Evolutionary conservation across 2,888 invertebrate species (phyloP).

Genomic region (Eustalomyia histrio): DNA sequence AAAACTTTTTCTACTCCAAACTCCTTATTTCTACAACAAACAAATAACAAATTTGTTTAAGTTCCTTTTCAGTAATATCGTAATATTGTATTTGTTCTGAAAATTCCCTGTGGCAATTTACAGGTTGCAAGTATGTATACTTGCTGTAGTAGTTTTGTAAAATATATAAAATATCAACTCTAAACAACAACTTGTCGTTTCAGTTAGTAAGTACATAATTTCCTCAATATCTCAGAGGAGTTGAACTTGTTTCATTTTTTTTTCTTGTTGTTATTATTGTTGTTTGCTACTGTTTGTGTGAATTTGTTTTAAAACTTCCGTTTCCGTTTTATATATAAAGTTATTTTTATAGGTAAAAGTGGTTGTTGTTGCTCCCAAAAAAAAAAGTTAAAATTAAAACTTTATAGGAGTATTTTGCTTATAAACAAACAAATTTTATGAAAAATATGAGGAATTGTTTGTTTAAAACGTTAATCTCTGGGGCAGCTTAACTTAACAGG

Average conservation of each 20-base stretch:
- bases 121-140: conserved; percentile 25
- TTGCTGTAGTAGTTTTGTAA: background rate
- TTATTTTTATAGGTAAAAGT: conserved; percentile 29
- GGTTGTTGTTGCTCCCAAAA: conserved; percentile 9
- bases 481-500: conserved; percentile 6
- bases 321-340: conserved; percentile 54
- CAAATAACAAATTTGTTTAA: conserved; percentile 17
- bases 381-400: conserved; percentile 35
- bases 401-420: conserved; percentile 32
- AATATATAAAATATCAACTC: conserved; percentile 2
- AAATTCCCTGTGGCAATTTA: conserved; percentile 53
- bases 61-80: conserved; percentile 4
- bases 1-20: background rate
- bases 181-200: conserved; percentile 19
- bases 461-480: conserved; percentile 37
- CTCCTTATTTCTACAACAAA: background rate
- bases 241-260: conserved; percentile 49
- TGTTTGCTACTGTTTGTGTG: conserved; percentile 14
- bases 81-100: background rate
- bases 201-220: conserved; percentile 38
- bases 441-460: conserved; percentile 2
- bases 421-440: conserved; percentile 38
- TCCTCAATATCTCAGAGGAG: conserved; percentile 59
- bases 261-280: too few species aligned
- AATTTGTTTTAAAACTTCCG: conserved; percentile 60